Conservation (phyloP, 2,797 vertebrate species). For the Spondyliosoma cantharus region DNA sequence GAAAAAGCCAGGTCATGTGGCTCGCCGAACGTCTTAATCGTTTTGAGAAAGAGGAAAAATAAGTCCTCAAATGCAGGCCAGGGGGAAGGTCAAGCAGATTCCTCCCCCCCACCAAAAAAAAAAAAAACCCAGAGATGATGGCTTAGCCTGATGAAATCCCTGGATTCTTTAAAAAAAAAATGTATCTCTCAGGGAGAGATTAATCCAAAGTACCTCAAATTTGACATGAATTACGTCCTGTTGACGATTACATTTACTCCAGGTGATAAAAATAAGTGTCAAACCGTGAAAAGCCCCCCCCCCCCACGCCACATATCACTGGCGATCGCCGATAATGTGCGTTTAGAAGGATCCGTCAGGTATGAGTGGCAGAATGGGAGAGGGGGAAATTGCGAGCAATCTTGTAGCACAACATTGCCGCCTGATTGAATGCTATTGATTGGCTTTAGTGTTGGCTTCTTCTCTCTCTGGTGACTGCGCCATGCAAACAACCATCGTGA, state of each 20-base stretch:
- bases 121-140: not conserved
- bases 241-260: slow-evolving; percentile 8
- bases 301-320: not conserved
- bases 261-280: slow-evolving; percentile 3
- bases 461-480: not conserved
- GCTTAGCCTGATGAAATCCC: slow-evolving; percentile 36
- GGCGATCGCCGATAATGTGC: slow-evolving; percentile 4
- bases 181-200: slow-evolving; percentile 24
- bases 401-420: slow-evolving; percentile 30
- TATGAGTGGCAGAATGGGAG: slow-evolving; percentile 24
- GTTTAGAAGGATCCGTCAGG: slow-evolving; percentile 27
- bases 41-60: slow-evolving; percentile 14
- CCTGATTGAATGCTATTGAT: slow-evolving; percentile 72
- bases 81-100: slow-evolving; percentile 48
- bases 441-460: slow-evolving; percentile 26
- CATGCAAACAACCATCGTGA: slow-evolving; percentile 32
- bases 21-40: slow-evolving; percentile 29
- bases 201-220: slow-evolving; percentile 7
- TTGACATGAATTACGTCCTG: not conserved
- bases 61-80: slow-evolving; percentile 28
- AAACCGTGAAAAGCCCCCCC: not conserved
- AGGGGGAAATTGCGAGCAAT: slow-evolving; percentile 54
- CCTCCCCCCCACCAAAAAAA: not conserved
- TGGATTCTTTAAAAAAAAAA: slow-evolving; percentile 30
- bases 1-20: slow-evolving; percentile 23